Evolutionary conservation across 2,797 vertebrate genomes (phyloP).

Genomic region (Danio choprae): DNA sequence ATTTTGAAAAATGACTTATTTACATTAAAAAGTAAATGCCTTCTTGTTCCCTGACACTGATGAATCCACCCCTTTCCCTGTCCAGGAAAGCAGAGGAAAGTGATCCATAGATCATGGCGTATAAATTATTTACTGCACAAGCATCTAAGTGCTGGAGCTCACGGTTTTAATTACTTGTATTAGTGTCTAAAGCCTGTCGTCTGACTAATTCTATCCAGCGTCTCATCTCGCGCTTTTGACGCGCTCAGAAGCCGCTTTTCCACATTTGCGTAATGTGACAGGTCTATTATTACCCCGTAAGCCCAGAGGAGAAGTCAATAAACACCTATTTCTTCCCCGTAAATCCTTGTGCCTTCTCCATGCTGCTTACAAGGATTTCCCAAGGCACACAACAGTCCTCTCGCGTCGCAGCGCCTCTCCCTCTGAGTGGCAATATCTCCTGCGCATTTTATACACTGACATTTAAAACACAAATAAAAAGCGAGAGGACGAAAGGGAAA

Average conservation of each 20-base stretch:
- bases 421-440: conserved; percentile 72
- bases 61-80: conserved; percentile 73
- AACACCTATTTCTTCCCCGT: conserved; percentile 85
- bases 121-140: conserved; percentile 85
- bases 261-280: conserved; percentile 87
- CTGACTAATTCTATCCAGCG: conserved; percentile 82
- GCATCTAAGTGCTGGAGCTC: conserved; percentile 81
- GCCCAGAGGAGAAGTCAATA: conserved; percentile 85
- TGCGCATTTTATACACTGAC: conserved; percentile 81
- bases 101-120: conserved; percentile 81
- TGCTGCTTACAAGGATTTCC: conserved; percentile 80
- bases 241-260: conserved; percentile 76
- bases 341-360: conserved; percentile 77
- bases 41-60: conserved; percentile 74
- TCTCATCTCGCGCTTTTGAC: conserved; percentile 70
- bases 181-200: conserved; percentile 83
- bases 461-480: conserved; percentile 88
- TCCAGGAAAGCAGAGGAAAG: conserved; percentile 75
- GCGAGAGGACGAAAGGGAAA: conserved; percentile 75
- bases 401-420: conserved; percentile 62
- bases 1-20: conserved; percentile 53
- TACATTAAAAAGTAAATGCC: conserved; percentile 62
- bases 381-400: conserved; percentile 78
- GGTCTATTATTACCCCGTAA: conserved; percentile 88
- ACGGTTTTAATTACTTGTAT: conserved; percentile 85